Evolutionary conservation across 2,888 invertebrate species (phyloP).

Genomic region (Hyposoter dolosus): DNA sequence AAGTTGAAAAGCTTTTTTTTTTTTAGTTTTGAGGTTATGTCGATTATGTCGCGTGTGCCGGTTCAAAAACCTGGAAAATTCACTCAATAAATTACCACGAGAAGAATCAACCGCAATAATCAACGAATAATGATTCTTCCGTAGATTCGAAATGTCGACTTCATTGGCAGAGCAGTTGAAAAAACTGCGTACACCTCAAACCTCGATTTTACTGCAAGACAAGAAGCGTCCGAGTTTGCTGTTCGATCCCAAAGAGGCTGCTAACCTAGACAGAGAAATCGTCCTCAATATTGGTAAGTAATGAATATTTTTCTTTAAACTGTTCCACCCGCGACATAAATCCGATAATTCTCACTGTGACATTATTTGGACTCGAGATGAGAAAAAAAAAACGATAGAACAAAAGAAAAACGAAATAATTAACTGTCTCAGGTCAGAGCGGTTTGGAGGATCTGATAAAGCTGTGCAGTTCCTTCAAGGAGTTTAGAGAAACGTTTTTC

Average conservation of each 20-base stretch:
- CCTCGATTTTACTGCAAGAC: constrained; percentile 88
- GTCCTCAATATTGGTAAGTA: constrained; percentile 92
- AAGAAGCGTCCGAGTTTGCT: constrained; percentile 93
- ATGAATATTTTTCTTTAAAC: not conserved
- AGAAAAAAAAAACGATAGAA: not conserved
- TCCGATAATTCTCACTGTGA: no score
- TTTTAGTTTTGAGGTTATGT: not conserved
- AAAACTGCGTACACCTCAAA: constrained; percentile 91
- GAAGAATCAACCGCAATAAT: not conserved
- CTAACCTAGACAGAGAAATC: constrained; percentile 92
- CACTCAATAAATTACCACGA: no score
- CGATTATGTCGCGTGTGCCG: not conserved
- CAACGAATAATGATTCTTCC: not conserved
- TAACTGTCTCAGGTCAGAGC: constrained; percentile 86
- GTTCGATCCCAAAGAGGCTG: constrained; percentile 96
- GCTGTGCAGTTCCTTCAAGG: constrained; percentile 90
- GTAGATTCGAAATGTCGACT: constrained; percentile 86
- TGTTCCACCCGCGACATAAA: not conserved
- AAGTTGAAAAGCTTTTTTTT: not conserved
- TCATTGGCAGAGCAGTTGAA: constrained; percentile 92
- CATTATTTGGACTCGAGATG: no score
- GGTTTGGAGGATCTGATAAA: constrained; percentile 94
- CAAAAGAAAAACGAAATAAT: not conserved
- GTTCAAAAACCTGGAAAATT: not conserved
- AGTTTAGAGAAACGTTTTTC: constrained; percentile 92